Evolutionary conservation across 2,797 vertebrate species (phyloP).

Genomic region (Mallotus villosus): DNA sequence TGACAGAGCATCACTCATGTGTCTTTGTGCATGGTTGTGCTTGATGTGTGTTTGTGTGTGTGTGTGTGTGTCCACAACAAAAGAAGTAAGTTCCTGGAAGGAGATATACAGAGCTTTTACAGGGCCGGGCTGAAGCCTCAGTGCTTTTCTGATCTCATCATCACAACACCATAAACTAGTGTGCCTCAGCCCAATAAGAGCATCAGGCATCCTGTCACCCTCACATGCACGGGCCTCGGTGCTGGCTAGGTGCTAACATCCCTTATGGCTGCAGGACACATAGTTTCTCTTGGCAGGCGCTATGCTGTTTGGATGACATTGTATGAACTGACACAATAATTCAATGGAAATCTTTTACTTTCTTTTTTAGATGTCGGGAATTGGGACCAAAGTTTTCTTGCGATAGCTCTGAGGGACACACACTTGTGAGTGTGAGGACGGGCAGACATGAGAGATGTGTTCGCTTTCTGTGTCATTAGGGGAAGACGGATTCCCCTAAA

Average conservation of each 20-base stretch:
- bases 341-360: neutral
- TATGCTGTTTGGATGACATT: neutral
- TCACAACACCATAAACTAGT: neutral
- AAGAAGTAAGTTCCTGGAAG: neutral
- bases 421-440: neutral
- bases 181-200: neutral
- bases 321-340: neutral
- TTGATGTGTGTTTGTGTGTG: neutral
- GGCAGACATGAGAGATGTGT: too few relatives aligned
- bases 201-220: neutral
- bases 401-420: too few relatives aligned
- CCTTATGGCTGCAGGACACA: neutral
- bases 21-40: neutral
- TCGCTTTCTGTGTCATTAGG: neutral
- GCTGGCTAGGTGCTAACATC: neutral
- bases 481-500: neutral
- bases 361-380: too few relatives aligned
- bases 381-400: too few relatives aligned
- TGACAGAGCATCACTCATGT: slow-evolving; percentile 55
- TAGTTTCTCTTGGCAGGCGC: neutral
- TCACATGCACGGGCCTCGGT: neutral
- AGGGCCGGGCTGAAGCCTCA: neutral
- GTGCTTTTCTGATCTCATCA: neutral
- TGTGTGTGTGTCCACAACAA: neutral
- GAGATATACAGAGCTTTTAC: neutral